Evolutionary conservation across 2,113 vertebrate genomes (phyloP).

Genomic region (Empidonax traillii): DNA sequence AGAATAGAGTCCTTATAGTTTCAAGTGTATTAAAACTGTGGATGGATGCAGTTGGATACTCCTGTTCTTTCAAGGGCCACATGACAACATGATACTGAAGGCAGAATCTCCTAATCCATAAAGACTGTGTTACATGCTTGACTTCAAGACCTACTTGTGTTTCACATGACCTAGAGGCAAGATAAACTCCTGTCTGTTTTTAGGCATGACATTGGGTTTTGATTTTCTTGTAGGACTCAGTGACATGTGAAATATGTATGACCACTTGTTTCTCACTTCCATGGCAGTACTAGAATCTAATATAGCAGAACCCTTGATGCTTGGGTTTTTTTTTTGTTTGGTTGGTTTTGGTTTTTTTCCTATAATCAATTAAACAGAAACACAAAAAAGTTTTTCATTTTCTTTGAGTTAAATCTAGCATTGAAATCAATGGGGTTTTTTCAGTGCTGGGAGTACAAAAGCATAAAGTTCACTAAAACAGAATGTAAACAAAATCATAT

Average conservation of each 20-base stretch:
- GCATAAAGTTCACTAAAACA: not conserved
- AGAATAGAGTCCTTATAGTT: not conserved
- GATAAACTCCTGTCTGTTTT: not conserved
- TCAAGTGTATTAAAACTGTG: not conserved
- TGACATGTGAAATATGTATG: not conserved
- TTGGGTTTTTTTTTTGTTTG: not conserved
- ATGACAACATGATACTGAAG: not conserved
- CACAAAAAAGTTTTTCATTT: not conserved
- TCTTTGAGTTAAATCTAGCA: not conserved
- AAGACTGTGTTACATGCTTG: not conserved
- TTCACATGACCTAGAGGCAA: not conserved
- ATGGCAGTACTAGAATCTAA: not conserved
- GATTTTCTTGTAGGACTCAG: not conserved
- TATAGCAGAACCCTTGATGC: not conserved
- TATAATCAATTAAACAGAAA: not conserved
- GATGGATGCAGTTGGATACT: not conserved
- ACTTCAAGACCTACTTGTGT: not conserved
- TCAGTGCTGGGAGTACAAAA: not conserved
- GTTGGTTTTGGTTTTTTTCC: not conserved
- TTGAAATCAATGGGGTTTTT: not conserved
- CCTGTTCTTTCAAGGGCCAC: not conserved
- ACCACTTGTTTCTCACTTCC: not conserved
- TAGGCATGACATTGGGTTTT: not conserved
- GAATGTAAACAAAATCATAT: not conserved
- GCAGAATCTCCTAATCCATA: not conserved